Conservation (phyloP, 2,888 invertebrate genomes). For the Sycophila texana region DNA sequence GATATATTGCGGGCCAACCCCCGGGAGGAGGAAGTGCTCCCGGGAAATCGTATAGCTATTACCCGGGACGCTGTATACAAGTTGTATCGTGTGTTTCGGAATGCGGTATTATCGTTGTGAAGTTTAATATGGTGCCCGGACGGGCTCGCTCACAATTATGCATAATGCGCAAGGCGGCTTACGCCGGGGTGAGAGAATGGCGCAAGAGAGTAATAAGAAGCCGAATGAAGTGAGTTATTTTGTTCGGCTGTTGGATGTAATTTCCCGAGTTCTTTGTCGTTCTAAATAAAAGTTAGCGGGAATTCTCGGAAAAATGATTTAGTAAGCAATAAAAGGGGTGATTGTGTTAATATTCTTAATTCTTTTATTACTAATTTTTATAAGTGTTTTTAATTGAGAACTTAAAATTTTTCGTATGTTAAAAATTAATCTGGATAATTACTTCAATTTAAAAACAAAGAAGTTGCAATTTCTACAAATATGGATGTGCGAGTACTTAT, state of each 20-base stretch:
- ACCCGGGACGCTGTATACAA: slow-evolving; percentile 48
- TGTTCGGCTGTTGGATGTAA: not conserved
- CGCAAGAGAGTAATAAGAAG: not conserved
- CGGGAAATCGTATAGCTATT: slow-evolving; percentile 39
- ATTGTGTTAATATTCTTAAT: too few species aligned
- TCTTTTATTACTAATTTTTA: too few species aligned
- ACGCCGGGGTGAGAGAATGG: not conserved
- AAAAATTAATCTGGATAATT: too few species aligned
- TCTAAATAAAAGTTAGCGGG: too few species aligned
- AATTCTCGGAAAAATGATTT: too few species aligned
- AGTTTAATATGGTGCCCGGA: slow-evolving; percentile 15
- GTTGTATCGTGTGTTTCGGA: slow-evolving; percentile 29
- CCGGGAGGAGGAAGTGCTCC: slow-evolving; percentile 58
- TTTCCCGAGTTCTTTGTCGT: too few species aligned
- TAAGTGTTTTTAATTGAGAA: too few species aligned
- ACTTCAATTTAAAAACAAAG: too few species aligned
- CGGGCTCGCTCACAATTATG: slow-evolving; percentile 23
- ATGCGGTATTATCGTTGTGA: slow-evolving; percentile 35
- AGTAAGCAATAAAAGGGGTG: too few species aligned
- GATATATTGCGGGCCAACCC: slow-evolving; percentile 58
- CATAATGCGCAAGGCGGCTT: not conserved
- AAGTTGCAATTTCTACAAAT: too few species aligned
- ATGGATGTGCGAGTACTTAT: too few species aligned
- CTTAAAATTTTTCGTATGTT: too few species aligned
- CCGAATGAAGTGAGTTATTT: slow-evolving; percentile 5